phyloP scores from a whole-genome alignment of 2,113 vertebrate species.

The Cavia aperea region DNA sequence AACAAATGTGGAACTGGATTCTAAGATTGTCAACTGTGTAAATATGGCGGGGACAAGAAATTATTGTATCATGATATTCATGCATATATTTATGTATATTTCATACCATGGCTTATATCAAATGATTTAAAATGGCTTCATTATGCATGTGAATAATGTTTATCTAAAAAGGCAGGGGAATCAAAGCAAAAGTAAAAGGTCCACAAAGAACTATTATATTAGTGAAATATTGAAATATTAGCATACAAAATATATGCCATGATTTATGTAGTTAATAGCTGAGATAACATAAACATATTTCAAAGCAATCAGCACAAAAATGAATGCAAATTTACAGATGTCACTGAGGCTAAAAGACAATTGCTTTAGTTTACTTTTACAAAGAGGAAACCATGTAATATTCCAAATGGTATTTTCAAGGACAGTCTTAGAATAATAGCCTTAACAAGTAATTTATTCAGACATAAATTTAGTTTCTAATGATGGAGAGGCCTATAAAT shows the following conservation, averaged over 20 bases:
- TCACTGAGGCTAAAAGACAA: neutral
- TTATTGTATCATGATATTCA: neutral
- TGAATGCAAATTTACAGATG: neutral
- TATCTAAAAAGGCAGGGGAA: neutral
- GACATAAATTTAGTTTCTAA: neutral
- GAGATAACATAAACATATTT: neutral
- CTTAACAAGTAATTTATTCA: slow-evolving; percentile 8
- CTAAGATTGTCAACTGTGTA: neutral
- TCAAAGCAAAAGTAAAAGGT: neutral
- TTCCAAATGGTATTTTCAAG: slow-evolving; percentile 6
- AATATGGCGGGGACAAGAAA: neutral
- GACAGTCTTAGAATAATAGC: neutral
- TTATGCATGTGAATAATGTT: slow-evolving; percentile 13
- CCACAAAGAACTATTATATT: neutral
- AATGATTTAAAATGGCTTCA: slow-evolving; percentile 12
- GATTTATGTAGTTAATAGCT: slow-evolving; percentile 13
- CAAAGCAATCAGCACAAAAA: neutral
- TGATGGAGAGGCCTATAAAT: neutral
- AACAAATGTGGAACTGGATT: neutral
- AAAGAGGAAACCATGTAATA: neutral
- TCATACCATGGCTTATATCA: neutral
- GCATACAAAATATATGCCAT: neutral
- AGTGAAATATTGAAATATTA: neutral
- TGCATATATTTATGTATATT: neutral
- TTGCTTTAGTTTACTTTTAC: slow-evolving; percentile 19